These are phyloP conservation scores for Physeter macrocephalus DNA, from an alignment of 2,113 vertebrate genomes.

Conservation along the genomic window DNA sequence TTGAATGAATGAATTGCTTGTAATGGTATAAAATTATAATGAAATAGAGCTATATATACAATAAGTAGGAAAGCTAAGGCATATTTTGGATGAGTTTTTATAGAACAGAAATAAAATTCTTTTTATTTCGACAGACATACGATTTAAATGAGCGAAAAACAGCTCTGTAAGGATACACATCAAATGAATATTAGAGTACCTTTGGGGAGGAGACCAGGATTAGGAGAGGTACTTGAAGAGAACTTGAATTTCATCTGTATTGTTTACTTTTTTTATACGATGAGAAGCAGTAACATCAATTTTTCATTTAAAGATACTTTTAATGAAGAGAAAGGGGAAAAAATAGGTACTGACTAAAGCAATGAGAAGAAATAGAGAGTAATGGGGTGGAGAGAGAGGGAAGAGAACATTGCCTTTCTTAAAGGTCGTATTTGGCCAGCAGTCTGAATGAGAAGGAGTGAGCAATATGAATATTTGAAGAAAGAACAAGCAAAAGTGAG, in stretches of 20 bases:
- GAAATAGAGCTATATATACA: not conserved
- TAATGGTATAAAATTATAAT: slow-evolving; percentile 24
- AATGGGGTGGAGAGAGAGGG: not conserved
- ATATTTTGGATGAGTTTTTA: slow-evolving; percentile 2
- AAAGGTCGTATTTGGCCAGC: not conserved
- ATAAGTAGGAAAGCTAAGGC: not conserved
- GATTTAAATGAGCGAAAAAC: not conserved
- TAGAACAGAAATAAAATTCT: not conserved
- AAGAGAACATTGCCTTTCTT: not conserved
- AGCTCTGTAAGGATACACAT: not conserved
- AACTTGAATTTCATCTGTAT: not conserved
- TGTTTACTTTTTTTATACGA: not conserved
- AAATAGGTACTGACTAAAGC: not conserved
- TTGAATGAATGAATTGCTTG: not conserved
- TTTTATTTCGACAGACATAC: not conserved
- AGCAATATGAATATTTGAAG: not conserved
- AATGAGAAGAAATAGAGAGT: not conserved
- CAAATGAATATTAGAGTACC: not conserved
- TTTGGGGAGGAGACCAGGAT: not conserved
- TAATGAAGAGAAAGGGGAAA: not conserved
- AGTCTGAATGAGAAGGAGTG: not conserved
- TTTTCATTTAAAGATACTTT: slow-evolving; percentile 12
- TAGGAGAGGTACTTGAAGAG: not conserved
- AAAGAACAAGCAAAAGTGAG: not conserved
- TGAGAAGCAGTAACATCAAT: not conserved